Evolutionary conservation across 1,140 invertebrate species (phyloP), one percentile per base, ranked within the genome.

Genomic region (Helicoverpa zea): DNA sequence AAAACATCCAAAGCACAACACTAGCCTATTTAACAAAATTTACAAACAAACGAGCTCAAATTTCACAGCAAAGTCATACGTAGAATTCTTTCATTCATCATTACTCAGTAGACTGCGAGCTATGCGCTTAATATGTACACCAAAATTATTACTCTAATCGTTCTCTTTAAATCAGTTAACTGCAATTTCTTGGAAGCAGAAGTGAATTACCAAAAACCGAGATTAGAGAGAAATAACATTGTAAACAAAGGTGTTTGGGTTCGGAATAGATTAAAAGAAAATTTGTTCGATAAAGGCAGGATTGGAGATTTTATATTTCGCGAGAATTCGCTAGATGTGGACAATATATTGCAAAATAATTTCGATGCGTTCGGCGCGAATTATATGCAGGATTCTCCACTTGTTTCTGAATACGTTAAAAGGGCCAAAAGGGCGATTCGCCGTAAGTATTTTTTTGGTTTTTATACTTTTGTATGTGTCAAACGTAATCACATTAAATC

Each of bases 231-330:
- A 70, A 92, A 89, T 61, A 92, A 92, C 59, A 83, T 94, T 7
- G 56, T 94, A 0, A 94, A 94, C 52, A 94, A 92, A 83, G 88
- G 90, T n/a, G 72, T 91, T 14, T 92, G 90, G 92, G 80, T 93
- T 0, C 87, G 84, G 18, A 87, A 86, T 51, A 81, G 81, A 0
- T 61, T 56, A 2, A 74, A 76, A 14, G 87, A 89, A 0, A 81
- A 75, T 56, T 11, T 81, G 1, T 76, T 75, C 3, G 82, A 80
- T 0, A 87, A 81, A 23, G 59, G 73, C 0, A 80, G 58, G 23
- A n/a, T 73, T 5, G 85, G 83, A 0, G 84, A 88, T 11, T 93
- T 91, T 59, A 88, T 92, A 51, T 93, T 92, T 35, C 84, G 87
- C 74, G 66, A 87, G 0, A 90, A 90, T 70, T 88, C 90, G 2